Percentiles rank a stretch among this genome's conserved stretches.
These are phyloP conservation scores for Conus canariensis DNA, from an alignment of 2,888 invertebrate genomes.

Conservation along the genomic window DNA sequence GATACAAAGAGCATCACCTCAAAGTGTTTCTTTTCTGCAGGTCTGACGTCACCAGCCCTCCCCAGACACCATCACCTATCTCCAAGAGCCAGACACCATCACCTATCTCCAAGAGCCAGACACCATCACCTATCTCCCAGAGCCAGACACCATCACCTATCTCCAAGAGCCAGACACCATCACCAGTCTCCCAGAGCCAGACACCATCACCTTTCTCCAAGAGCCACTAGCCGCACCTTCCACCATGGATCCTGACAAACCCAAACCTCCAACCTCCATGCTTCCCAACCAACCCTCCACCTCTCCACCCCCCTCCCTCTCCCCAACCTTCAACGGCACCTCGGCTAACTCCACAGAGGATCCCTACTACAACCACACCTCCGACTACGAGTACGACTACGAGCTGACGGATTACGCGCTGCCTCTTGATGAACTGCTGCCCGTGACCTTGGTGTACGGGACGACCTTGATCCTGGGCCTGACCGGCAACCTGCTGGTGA, in stretches of 20 bases:
- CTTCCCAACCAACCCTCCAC: neutral
- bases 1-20: no score
- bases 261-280: neutral
- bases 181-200: no score
- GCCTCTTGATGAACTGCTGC: conserved; percentile 81
- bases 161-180: neutral
- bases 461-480: conserved; percentile 84
- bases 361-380: conserved; percentile 73
- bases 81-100: no score
- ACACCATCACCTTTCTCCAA: no score
- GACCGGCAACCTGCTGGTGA: conserved; percentile 83
- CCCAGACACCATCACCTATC: no score
- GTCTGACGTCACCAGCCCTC: no score
- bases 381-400: conserved; percentile 80
- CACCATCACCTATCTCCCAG: no score
- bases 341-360: conserved; percentile 79
- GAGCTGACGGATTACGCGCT: conserved; percentile 67
- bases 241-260: neutral
- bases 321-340: neutral
- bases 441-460: conserved; percentile 83
- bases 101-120: no score
- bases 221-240: no score
- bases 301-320: neutral
- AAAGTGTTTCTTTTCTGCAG: no score
- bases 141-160: neutral